Percentiles rank a stretch among this genome's conserved stretches.
These are phyloP conservation scores for Gopherus flavomarginatus DNA, from an alignment of 2,113 vertebrate species.

Conservation along the genomic window DNA sequence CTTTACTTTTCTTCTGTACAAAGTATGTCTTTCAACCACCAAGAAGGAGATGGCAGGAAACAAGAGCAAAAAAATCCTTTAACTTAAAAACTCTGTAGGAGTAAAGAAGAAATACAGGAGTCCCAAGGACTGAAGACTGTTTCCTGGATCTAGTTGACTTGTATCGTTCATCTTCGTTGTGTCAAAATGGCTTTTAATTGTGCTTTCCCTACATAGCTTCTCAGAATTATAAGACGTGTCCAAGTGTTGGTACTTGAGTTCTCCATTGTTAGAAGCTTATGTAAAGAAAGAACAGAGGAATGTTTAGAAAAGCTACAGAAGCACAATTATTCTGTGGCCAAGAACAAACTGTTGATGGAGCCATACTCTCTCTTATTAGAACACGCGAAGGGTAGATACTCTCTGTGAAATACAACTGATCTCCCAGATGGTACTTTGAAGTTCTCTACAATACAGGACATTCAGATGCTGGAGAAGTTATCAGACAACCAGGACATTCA, in stretches of 20 bases:
- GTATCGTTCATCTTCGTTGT: not conserved
- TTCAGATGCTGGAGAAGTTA: not conserved
- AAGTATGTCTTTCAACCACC: not conserved
- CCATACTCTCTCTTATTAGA: not conserved
- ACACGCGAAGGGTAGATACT: not conserved
- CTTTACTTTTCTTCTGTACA: fast-evolving
- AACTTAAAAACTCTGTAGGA: not conserved
- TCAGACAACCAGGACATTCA: not conserved
- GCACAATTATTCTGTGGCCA: not conserved
- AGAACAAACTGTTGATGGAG: not conserved
- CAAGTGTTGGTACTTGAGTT: not conserved
- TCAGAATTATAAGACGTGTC: not conserved
- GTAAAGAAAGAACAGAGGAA: not conserved
- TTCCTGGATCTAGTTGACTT: not conserved
- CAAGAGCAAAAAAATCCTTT: not conserved
- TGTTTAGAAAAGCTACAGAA: not conserved
- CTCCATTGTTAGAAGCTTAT: not conserved
- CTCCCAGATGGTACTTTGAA: not conserved
- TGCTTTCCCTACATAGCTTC: not conserved
- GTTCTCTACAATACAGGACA: not conserved
- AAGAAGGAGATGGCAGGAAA: not conserved
- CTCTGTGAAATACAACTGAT: not conserved
- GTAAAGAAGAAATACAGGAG: not conserved
- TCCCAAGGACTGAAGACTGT: not conserved
- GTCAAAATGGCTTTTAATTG: not conserved